A percentile compares a stretch with the other conserved stretches of the same genome.
Conservation (phyloP, 2,797 vertebrate species). For the Macropus fuliginosus region DNA sequence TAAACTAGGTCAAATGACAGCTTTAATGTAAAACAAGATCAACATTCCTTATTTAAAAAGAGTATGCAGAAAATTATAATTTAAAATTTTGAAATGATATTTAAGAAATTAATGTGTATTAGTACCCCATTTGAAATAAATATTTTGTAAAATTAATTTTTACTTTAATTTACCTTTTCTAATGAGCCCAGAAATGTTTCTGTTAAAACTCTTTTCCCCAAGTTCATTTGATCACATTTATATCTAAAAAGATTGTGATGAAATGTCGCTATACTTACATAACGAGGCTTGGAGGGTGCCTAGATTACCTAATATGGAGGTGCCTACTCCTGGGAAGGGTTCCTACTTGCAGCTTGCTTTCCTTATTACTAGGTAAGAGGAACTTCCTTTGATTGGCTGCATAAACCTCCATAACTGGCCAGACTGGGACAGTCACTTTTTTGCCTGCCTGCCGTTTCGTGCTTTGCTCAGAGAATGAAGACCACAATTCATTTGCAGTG, state of each 20-base stretch:
- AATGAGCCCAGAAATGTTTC: conserved; percentile 78
- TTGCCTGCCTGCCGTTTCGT: not conserved
- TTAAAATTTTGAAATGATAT: not conserved
- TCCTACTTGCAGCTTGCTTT: not conserved
- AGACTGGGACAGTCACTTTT: not conserved
- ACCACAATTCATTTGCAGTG: not conserved
- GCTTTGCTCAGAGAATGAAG: not conserved
- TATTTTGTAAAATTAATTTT: conserved; percentile 75
- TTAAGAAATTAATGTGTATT: not conserved
- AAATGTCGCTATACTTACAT: not conserved
- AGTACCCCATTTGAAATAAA: conserved; percentile 64
- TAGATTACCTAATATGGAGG: not conserved
- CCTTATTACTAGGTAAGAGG: not conserved
- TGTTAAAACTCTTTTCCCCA: conserved; percentile 79
- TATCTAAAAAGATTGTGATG: not conserved
- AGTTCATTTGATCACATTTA: conserved; percentile 41
- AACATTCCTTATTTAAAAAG: conserved; percentile 52
- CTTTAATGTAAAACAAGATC: conserved; percentile 46
- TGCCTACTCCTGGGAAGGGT: not conserved
- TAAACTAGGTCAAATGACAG: conserved; percentile 10
- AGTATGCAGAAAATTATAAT: conserved; percentile 55
- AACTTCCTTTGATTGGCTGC: not conserved
- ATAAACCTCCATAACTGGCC: not conserved
- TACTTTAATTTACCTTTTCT: conserved; percentile 70
- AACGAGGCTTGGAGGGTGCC: not conserved